These are phyloP conservation scores for Iselma pallidipennis DNA, from an alignment of 2,888 invertebrate species.

Conservation along the genomic window DNA sequence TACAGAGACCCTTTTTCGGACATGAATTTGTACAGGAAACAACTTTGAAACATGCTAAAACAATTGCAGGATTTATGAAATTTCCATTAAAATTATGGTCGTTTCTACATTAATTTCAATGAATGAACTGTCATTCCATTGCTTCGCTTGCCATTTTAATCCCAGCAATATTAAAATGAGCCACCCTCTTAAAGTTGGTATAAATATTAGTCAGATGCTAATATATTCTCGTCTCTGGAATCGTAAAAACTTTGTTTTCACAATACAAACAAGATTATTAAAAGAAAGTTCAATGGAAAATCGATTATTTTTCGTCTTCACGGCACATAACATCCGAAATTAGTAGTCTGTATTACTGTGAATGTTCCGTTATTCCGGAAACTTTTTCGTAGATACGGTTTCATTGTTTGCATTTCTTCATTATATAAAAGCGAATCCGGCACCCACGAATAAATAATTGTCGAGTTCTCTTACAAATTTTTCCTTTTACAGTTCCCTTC, in stretches of 20 bases:
- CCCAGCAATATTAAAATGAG: too few relatives aligned
- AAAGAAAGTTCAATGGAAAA: too few relatives aligned
- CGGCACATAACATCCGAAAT: not conserved
- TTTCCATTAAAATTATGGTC: not conserved
- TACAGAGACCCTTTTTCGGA: too few relatives aligned
- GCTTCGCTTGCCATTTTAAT: too few relatives aligned
- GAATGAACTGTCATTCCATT: too few relatives aligned
- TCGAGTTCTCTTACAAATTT: not conserved
- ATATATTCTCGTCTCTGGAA: too few relatives aligned
- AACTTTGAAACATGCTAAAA: constrained; percentile 37
- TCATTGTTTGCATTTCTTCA: not conserved
- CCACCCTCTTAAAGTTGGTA: too few relatives aligned
- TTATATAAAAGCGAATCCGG: not conserved
- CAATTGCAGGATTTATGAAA: constrained; percentile 5
- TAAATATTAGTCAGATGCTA: too few relatives aligned
- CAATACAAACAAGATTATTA: too few relatives aligned
- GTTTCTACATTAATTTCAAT: not conserved
- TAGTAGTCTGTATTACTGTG: not conserved
- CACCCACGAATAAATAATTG: not conserved
- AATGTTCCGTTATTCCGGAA: not conserved
- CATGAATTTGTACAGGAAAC: too few relatives aligned
- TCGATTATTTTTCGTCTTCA: not conserved
- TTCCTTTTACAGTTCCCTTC: not conserved
- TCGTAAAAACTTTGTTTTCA: too few relatives aligned
- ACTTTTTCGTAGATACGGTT: not conserved